phyloP scores from a whole-genome alignment of 2,113 vertebrate species.

The Tragelaphus strepsiceros region DNA sequence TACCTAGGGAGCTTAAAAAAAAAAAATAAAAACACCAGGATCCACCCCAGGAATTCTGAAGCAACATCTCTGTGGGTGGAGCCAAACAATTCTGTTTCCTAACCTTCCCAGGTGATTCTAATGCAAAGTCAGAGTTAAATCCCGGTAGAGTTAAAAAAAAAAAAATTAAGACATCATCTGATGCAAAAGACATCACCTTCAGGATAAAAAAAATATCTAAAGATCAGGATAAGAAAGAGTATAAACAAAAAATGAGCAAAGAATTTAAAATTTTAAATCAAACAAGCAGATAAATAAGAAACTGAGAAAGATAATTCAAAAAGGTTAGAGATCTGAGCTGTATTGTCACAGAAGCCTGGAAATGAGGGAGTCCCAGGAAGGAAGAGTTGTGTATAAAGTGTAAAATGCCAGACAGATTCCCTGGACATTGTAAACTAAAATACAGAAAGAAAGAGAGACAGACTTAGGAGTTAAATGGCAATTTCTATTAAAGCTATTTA shows the following conservation, averaged over 20 bases:
- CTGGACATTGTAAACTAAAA: not conserved
- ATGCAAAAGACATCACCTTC: not conserved
- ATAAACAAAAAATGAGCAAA: not conserved
- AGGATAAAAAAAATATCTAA: not conserved
- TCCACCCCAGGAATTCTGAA: not conserved
- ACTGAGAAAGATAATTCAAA: not conserved
- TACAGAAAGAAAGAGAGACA: not conserved
- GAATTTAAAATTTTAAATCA: not conserved
- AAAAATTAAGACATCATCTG: not conserved
- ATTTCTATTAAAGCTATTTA: not conserved
- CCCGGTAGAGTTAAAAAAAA: not conserved
- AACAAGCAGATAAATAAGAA: not conserved
- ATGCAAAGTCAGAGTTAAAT: not conserved
- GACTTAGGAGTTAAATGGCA: not conserved
- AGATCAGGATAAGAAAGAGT: not conserved
- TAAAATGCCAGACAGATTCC: not conserved
- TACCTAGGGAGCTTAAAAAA: not conserved
- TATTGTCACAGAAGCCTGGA: not conserved
- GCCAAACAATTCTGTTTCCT: not conserved
- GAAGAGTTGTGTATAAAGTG: fast-evolving
- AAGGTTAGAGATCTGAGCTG: not conserved
- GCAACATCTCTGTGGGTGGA: not conserved
- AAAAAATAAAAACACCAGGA: not conserved
- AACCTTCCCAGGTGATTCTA: not conserved
- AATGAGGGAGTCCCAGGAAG: not conserved